Conservation (phyloP, 2,888 invertebrate species). For the Coleophora deauratella region DNA sequence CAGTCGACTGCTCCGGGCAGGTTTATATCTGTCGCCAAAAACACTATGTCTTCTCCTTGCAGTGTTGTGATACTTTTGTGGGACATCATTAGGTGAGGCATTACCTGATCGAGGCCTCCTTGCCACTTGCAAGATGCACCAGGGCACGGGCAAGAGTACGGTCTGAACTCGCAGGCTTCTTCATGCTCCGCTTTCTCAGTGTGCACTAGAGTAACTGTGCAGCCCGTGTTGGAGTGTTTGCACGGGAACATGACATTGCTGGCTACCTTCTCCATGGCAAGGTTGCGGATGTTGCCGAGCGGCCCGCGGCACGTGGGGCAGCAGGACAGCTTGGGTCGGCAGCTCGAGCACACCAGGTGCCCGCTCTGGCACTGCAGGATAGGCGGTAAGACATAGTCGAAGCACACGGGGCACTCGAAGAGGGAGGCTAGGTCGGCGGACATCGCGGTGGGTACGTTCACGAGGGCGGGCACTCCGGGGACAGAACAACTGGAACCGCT, state of each 20-base stretch:
- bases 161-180: constrained; percentile 98
- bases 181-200: constrained; percentile 99
- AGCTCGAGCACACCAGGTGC: constrained; percentile 97
- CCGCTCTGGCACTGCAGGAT: constrained; percentile 99
- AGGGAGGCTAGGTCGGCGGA: constrained; percentile 92
- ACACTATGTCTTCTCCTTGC: constrained; percentile 99
- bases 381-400: constrained; percentile 99
- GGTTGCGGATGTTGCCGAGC: constrained; percentile 95
- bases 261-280: constrained; percentile 99
- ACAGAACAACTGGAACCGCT: constrained; percentile 72
- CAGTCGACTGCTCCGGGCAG: constrained; percentile 99
- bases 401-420: constrained; percentile 98
- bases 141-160: constrained; percentile 99
- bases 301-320: constrained; percentile 99
- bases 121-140: constrained; percentile 99
- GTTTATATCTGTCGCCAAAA: constrained; percentile 99
- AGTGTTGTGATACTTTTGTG: constrained; percentile 99
- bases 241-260: constrained; percentile 99
- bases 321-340: constrained; percentile 96
- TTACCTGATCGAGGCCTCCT: constrained; percentile 97
- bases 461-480: constrained; percentile 67
- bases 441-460: constrained; percentile 77
- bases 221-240: constrained; percentile 97
- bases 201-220: constrained; percentile 91
- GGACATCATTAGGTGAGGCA: constrained; percentile 97